Percentiles rank a stretch among this genome's conserved stretches.
phyloP scores from a whole-genome alignment of 2,888 invertebrate genomes.

The Lysandra coridon region DNA sequence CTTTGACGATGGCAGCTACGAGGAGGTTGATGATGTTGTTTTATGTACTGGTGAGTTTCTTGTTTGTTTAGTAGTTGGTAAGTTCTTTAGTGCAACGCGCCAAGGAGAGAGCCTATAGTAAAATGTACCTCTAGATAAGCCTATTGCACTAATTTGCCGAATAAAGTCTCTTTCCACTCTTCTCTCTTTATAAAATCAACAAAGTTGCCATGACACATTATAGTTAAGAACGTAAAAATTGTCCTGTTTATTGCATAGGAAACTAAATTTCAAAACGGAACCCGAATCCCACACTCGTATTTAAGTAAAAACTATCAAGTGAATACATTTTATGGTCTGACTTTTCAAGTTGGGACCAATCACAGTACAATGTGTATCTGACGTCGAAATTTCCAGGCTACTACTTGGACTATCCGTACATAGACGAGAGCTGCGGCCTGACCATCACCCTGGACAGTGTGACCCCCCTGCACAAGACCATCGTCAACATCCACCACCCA shows the following conservation, averaged over 20 bases:
- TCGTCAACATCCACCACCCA: slow-evolving; percentile 87
- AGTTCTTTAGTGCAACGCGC: not conserved
- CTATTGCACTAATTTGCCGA: too few relatives aligned
- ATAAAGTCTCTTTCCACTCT: not conserved
- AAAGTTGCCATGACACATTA: not conserved
- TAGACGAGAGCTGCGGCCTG: slow-evolving; percentile 83
- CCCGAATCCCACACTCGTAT: too few relatives aligned
- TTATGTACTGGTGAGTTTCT: slow-evolving; percentile 83
- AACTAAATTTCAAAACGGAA: too few relatives aligned
- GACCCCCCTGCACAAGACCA: slow-evolving; percentile 86
- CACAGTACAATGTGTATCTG: too few relatives aligned
- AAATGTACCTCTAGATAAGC: too few relatives aligned
- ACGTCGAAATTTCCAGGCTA: slow-evolving; percentile 77
- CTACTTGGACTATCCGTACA: slow-evolving; percentile 85
- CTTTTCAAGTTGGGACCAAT: too few relatives aligned
- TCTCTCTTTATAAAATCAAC: not conserved
- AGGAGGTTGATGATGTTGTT: slow-evolving; percentile 83
- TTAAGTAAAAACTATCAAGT: too few relatives aligned
- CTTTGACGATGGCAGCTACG: slow-evolving; percentile 82
- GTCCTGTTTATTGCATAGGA: too few relatives aligned
- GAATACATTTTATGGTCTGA: too few relatives aligned
- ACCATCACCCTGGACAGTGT: slow-evolving; percentile 79
- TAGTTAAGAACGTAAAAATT: too few relatives aligned
- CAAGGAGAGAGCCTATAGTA: not conserved
- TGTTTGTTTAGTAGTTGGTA: not conserved